Conservation (phyloP, 2,113 vertebrate species). For the Elephantulus edwardii region DNA sequence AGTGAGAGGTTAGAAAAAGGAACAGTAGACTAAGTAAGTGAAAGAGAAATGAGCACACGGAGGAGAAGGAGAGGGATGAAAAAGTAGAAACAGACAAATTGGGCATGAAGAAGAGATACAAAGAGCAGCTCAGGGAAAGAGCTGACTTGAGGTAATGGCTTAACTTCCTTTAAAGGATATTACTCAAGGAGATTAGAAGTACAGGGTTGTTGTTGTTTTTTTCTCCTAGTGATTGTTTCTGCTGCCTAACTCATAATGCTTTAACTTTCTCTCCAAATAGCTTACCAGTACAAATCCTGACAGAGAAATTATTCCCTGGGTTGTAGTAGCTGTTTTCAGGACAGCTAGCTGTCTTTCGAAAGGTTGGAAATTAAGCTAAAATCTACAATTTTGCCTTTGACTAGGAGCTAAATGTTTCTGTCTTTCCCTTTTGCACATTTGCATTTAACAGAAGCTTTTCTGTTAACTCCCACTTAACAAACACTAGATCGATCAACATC, state of each 20-base stretch:
- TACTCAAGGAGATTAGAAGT: neutral
- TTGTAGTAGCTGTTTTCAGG: neutral
- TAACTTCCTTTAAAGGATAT: neutral
- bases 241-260: neutral
- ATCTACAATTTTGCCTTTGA: constrained; percentile 30
- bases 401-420: neutral
- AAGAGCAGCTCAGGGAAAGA: neutral
- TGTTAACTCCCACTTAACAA: neutral
- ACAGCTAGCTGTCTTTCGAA: constrained; percentile 37
- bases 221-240: neutral
- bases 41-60: neutral
- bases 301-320: neutral
- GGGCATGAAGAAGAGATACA: neutral
- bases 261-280: neutral
- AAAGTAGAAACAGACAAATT: neutral
- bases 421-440: neutral
- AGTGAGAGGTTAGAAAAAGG: neutral
- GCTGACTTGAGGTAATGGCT: neutral
- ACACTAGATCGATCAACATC: neutral
- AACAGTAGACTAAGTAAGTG: neutral
- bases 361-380: constrained; percentile 28
- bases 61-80: neutral
- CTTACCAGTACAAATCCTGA: neutral
- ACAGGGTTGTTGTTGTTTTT: neutral
- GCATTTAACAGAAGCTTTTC: neutral